Evolutionary conservation across 2,888 invertebrate genomes (phyloP), one percentile per base, ranked within the genome.

Genomic region (Caenorhabditis zanzibari): DNA sequence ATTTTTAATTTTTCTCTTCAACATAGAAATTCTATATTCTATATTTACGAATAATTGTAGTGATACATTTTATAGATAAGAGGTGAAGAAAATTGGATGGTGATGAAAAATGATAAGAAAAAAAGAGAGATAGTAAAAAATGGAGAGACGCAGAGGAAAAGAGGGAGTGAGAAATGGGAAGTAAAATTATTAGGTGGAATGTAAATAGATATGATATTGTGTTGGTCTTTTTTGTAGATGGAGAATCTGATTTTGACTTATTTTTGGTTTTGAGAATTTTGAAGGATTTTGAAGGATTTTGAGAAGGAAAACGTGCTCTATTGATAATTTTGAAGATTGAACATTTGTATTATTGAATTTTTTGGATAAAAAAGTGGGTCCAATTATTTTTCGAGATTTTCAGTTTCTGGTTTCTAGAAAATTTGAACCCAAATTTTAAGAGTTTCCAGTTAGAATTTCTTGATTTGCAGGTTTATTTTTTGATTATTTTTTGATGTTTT

Each of bases 41-140:
- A n/a, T n/a, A 12, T 38, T 59, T 59, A 59, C 59, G 28, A 59
- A 28, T 56, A 56, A 56, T 28, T 59, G 26, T 59, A 35, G 59
- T 9, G 38, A 12, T 6, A 12, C 12, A 12, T 38, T 6, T 38
- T 6, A 59, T 59, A 26, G 59, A n/a, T n/a, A n/a, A n/a, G n/a
- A n/a, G n/a, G n/a, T n/a, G n/a, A n/a, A n/a, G n/a, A n/a, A n/a
- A n/a, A 61, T 61, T 22, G 38, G 61, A 61, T 24, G 41, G 19
- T 61, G 26, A 44, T 61, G 38, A 44, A 14, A 61, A 38, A 38
- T 19, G 59, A 35, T 19, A 32, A 26, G 54, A 26, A 12, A 26
- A 26, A 6, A 26, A 32, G 56, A 56, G 28, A 32, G n/a, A 56
- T 22, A 26, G 54, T 12, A 16, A 32, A 24, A 24, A 12, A 10